Evolutionary conservation across 2,888 invertebrate species (phyloP), one percentile per base, ranked within the genome.

Genomic region (Parnassius glacialis): DNA sequence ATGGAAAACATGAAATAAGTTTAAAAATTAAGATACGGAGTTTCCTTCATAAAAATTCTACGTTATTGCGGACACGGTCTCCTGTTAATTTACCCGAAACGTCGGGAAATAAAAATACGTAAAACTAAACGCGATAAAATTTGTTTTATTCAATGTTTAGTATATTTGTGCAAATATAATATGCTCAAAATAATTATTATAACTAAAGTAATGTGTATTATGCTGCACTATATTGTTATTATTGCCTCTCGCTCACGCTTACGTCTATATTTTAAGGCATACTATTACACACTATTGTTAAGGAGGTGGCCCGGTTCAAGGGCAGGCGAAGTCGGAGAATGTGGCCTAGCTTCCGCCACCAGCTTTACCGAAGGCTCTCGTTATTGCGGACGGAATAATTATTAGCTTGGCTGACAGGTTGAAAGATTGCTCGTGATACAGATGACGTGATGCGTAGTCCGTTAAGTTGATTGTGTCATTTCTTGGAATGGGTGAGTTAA

Each of bases 331-430:
- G 74, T 64, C 78, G 74, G 76, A 75, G 85, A 85, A 85, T 85
- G 86, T 78, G 68, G 79, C 68, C 85, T 85, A 85, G 84, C 83
- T 87, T 90, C 90, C 90, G 85, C 75, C 72, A 62, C 52, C 61
- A 59, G 59, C 64, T 68, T 67, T 61, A 65, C 61, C 70, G 65
- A 65, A 69, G 68, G 66, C 66, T 64, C 62, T 53, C 50, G 25
- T 58, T 44, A 59, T 57, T 72, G 75, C 74, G 74, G 66, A 61
- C 68, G 66, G 83, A 80, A 84, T 83, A 81, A 71, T 75, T 77
- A 82, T 80, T 74, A 70, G 61, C 59, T 42, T 25, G 44, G 54
- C 64, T 59, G 67, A 66, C 66, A 64, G 64, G 59, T 67, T 65
- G 65, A 66, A 60, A 61, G 64, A 68, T 70, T 62, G 63, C 57